These are phyloP conservation scores for Orthonychiurus folsomi DNA, from an alignment of 2,888 invertebrate genomes.

Conservation along the genomic window DNA sequence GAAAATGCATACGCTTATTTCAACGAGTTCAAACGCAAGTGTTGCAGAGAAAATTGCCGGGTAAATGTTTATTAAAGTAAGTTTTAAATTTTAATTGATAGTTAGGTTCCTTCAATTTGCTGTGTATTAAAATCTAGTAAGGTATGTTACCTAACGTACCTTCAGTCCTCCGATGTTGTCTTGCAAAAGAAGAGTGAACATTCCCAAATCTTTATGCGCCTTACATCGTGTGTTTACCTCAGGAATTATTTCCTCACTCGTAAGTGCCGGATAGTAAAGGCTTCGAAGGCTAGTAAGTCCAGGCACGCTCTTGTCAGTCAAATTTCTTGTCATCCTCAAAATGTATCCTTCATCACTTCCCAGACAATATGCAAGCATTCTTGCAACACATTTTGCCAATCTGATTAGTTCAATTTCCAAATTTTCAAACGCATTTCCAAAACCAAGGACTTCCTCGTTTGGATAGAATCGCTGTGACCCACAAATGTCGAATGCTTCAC, in stretches of 20 bases:
- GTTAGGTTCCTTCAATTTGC: no score
- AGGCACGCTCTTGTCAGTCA: neutral
- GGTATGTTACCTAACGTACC: no score
- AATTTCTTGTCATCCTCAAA: neutral
- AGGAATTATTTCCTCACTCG: neutral
- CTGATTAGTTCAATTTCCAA: neutral
- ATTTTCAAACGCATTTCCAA: neutral
- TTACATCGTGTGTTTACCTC: neutral
- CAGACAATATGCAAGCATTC: neutral
- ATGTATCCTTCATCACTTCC: neutral
- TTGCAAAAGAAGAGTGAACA: conserved; percentile 6
- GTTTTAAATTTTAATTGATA: no score
- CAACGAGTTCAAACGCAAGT: no score
- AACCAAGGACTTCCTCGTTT: neutral
- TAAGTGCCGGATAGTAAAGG: neutral
- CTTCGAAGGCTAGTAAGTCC: neutral
- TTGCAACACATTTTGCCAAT: neutral
- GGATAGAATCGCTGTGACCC: neutral
- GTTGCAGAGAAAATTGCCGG: no score
- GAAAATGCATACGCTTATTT: no score
- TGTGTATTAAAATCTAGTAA: no score
- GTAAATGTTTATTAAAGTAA: no score
- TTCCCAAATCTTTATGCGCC: conserved; percentile 6
- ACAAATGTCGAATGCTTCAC: neutral
- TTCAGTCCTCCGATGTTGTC: conserved; percentile 4